Base-by-base conservation (phyloP, 1,140 invertebrate genomes). In the Zaprionus tsacasi region DNA sequence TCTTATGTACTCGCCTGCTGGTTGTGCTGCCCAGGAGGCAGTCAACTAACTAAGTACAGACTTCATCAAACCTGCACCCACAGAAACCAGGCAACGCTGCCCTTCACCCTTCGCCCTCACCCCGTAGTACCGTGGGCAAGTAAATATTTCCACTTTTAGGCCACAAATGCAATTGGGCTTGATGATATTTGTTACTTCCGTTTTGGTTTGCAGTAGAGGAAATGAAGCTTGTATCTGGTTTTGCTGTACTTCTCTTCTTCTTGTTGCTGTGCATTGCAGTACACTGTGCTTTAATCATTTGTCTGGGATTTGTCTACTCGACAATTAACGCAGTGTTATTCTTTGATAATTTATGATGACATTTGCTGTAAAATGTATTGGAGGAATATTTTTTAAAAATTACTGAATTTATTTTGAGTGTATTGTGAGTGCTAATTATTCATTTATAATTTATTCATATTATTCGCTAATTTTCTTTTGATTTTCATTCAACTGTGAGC, bases 111-210 rank as follows among this genome's bases (percentile, higher is more conserved):
- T 45, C 21, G 13, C 43, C 21, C 38, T 45, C 55, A 17, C 36
- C 38, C 52, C 21, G 21, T 21, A 1, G 64, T 54, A 43, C 36
- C 15, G 48, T 48, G 48, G 55, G 45, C 73, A 72, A 87, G 85
- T 83, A 81, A 88, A 89, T 88, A 89, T 81, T 88, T 88, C 85
- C 85, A 88, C 64, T 89, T 85, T 83, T 89, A 59, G 81, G 85
- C 85, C 85, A 81, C 85, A 89, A 89, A 89, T 89, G 86, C 85
- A 89, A 89, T 89, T 89, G 86, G 78, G 81, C 81, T 85, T 90
- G 85, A 89, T 89, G 78, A 89, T 89, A 89, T 89, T 89, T 89
- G 86, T 81, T 85, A 65, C 85, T 89, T 89, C 85, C 85, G 85
- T 85, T 89, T 73, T 82, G 80, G 79, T 70, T 75, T 68, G 66